Evolutionary conservation across 2,888 invertebrate genomes (phyloP).

Genomic region (Chaetogeoica ovagalla): DNA sequence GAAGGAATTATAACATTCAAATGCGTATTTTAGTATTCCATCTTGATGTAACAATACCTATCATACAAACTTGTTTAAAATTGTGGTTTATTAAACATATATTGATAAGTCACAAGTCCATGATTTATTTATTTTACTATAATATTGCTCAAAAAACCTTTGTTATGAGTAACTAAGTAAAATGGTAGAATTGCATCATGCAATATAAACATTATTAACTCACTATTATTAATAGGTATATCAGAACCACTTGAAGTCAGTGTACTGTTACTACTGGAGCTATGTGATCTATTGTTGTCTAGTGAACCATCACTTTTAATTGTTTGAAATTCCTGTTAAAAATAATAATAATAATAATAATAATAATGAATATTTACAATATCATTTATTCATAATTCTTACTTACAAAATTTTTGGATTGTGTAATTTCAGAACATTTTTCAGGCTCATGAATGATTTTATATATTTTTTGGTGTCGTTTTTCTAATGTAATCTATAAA

Average conservation of each 20-base stretch:
- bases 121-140: no score
- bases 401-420: constrained; percentile 41
- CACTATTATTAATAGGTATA: constrained; percentile 24
- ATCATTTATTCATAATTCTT: background rate
- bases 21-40: no score
- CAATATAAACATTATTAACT: background rate
- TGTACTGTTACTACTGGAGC: constrained; percentile 50
- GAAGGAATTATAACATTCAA: no score
- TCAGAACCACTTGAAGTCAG: constrained; percentile 40
- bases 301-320: constrained; percentile 21
- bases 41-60: no score
- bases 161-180: background rate
- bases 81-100: no score
- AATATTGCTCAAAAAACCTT: no score
- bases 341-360: constrained; percentile 6
- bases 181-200: background rate
- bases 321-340: constrained; percentile 36
- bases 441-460: constrained; percentile 45
- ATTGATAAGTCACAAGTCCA: no score
- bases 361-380: background rate
- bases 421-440: constrained; percentile 1
- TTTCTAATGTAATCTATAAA: constrained; percentile 42
- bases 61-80: no score
- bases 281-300: constrained; percentile 37
- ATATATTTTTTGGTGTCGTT: constrained; percentile 42